A percentile compares a stretch with the other conserved stretches of the same genome.
These are phyloP conservation scores for Loripinus fragilis DNA, from an alignment of 2,888 invertebrate species.

Conservation along the genomic window DNA sequence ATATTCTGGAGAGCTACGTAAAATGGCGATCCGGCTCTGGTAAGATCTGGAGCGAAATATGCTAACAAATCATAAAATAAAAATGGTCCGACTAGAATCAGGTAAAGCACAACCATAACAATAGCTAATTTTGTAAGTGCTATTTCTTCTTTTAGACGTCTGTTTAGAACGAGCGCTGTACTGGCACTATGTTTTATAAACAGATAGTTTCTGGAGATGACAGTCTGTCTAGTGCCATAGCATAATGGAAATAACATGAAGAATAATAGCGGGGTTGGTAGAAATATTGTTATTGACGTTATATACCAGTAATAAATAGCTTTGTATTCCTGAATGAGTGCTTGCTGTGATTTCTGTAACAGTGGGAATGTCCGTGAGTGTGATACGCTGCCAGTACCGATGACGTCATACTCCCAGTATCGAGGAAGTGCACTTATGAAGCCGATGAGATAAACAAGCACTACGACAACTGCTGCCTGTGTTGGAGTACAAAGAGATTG, in stretches of 20 bases:
- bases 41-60: conserved; percentile 61
- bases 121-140: conserved; percentile 75
- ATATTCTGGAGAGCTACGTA: conserved; percentile 73
- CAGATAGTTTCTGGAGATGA: conserved; percentile 67
- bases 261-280: conserved; percentile 76
- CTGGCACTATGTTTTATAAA: conserved; percentile 72
- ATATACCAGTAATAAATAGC: conserved; percentile 81
- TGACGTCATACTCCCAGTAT: conserved; percentile 79
- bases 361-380: conserved; percentile 56
- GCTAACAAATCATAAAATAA: conserved; percentile 72
- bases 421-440: conserved; percentile 79
- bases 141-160: conserved; percentile 76
- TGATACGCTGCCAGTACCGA: conserved; percentile 42
- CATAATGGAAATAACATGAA: conserved; percentile 71
- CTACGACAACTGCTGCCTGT: conserved; percentile 76
- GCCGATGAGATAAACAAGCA: conserved; percentile 77
- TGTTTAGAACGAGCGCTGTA: conserved; percentile 71
- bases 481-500: conserved; percentile 72
- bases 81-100: conserved; percentile 77
- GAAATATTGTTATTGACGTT: conserved; percentile 77
- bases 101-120: conserved; percentile 73
- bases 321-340: conserved; percentile 76
- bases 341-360: conserved; percentile 68
- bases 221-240: conserved; percentile 68
- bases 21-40: conserved; percentile 63